Evolutionary conservation across 1,140 invertebrate species (phyloP), one percentile per base, ranked within the genome.

Genomic region (Aphaenogaster floridana): DNA sequence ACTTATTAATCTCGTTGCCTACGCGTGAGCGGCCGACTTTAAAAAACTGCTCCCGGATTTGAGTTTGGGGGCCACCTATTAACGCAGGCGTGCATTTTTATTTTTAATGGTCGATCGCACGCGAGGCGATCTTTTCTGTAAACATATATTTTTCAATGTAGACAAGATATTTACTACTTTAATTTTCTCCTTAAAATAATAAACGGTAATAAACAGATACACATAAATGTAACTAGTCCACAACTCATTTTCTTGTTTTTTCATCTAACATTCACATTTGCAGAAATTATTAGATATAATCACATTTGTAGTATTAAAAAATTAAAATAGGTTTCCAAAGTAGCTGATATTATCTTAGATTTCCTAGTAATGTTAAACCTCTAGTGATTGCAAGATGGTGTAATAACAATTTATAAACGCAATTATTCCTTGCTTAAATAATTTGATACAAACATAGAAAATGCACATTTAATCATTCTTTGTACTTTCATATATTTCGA

Each of bases 1-100:
- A 76, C 34, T 84, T 84, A 84, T 84, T 63, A 84, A 84, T 84
- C 54, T 84, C 17, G 50, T 13, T 54, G 48, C 50, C 17, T 39
- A 21, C 80, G 28, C 42, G n/a, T 34, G 68, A 71, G 45, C 42
- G 42, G 28, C 52, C 69, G 54, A 39, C 28, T 61, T 61, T 39
- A 17, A 61, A 83, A 76, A 74, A 76, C 34, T 50, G 54, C 39
- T 84, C 52, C 34, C 42, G 80, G 80, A 84, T 84, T 76, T 74
- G 13, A 45, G 69, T 76, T 76, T 76, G 54, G 17, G 52, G 80
- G 80, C 69, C 69, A 63, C 42, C 34, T 61, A 74, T 84, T 61
- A 74, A 84, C 48, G 68, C 8, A n/a, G 17, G 13, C 48, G 13
- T 21, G 9, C 9, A 57, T 84, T 84, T 84, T 50, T 28, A 63